Evolutionary conservation across 1,140 invertebrate species (phyloP).

Genomic region (Scaptomyza montana): DNA sequence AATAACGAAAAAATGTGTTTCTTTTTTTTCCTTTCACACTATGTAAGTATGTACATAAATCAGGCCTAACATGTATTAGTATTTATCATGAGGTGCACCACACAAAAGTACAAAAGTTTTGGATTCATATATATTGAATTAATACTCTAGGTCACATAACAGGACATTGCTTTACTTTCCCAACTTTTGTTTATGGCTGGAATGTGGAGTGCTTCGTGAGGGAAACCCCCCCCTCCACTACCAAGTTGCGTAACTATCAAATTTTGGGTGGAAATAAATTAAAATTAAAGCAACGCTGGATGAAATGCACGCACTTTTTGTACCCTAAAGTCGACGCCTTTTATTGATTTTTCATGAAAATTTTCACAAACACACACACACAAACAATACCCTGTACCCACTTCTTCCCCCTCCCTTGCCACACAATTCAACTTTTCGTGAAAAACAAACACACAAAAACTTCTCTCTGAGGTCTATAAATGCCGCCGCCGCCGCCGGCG

Average conservation of each 20-base stretch:
- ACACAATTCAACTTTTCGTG: constrained; percentile 58
- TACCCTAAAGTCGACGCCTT: constrained; percentile 25
- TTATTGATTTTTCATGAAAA: constrained; percentile 47
- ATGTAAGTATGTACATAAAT: too few relatives aligned
- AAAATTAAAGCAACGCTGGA: constrained; percentile 6
- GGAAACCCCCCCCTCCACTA: too few relatives aligned
- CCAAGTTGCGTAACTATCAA: not conserved
- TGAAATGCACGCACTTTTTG: constrained; percentile 34
- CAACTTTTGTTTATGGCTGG: too few relatives aligned
- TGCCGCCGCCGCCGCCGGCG: constrained; percentile 48
- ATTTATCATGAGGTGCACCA: too few relatives aligned
- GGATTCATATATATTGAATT: too few relatives aligned
- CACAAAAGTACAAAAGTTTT: too few relatives aligned
- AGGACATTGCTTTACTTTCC: too few relatives aligned
- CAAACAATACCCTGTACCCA: not conserved
- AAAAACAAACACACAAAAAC: constrained; percentile 72
- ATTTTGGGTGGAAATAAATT: not conserved
- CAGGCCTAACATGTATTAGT: too few relatives aligned
- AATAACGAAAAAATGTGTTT: too few relatives aligned
- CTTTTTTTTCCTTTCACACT: too few relatives aligned
- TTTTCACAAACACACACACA: constrained; percentile 7
- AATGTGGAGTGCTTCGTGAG: too few relatives aligned
- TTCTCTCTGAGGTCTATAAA: constrained; percentile 67
- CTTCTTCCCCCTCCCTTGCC: not conserved
- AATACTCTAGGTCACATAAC: too few relatives aligned